These are phyloP conservation scores for Macrochelys suwanniensis DNA, from an alignment of 2,797 vertebrate species.

Conservation along the genomic window DNA sequence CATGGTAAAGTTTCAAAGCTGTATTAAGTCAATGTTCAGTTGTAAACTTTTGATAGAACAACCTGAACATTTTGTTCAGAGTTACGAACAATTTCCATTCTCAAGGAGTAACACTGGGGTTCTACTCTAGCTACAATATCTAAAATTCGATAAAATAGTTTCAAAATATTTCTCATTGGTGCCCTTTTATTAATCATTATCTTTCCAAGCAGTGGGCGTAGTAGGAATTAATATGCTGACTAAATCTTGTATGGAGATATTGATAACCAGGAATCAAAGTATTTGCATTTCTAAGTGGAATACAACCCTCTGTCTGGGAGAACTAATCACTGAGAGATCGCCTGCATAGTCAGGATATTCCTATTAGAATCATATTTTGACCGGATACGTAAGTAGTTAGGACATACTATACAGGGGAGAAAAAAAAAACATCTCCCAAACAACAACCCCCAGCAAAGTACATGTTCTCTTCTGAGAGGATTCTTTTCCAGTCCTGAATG, in stretches of 20 bases:
- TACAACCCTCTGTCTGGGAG: constrained; percentile 26
- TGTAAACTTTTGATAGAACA: no score
- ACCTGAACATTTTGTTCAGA: no score
- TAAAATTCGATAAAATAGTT: neutral
- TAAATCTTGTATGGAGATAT: constrained; percentile 8
- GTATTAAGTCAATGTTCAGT: no score
- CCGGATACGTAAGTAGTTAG: neutral
- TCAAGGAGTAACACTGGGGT: no score
- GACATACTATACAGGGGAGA: neutral
- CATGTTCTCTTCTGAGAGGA: neutral
- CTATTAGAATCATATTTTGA: constrained; percentile 36
- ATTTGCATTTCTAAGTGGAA: constrained; percentile 41
- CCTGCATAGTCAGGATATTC: constrained; percentile 44
- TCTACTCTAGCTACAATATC: neutral
- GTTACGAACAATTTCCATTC: no score
- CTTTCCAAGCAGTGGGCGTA: neutral
- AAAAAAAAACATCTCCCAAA: neutral
- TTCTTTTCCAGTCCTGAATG: neutral
- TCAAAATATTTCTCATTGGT: neutral
- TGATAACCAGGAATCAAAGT: constrained; percentile 30
- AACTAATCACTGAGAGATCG: constrained; percentile 32
- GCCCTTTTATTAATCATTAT: neutral
- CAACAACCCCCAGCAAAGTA: neutral
- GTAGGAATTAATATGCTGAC: constrained; percentile 21
- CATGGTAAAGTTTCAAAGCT: no score